phyloP scores from a whole-genome alignment of 2,113 vertebrate genomes.

The Ellobius talpinus region DNA sequence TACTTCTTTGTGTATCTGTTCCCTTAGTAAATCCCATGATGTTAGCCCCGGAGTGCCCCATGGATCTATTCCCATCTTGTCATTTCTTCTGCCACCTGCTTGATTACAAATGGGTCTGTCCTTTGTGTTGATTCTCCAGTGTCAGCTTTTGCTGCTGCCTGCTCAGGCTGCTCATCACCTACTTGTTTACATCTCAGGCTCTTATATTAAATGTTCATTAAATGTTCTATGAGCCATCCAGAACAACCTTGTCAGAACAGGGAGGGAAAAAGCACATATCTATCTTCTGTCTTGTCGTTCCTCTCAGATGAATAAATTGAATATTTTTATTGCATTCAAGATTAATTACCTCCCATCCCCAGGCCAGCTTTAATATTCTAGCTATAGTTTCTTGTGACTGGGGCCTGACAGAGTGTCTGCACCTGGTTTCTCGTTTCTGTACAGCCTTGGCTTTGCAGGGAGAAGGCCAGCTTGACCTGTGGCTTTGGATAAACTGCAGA shows the following conservation, averaged over 20 bases:
- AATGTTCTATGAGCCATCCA: slow-evolving; percentile 50
- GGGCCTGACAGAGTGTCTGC: slow-evolving; percentile 54
- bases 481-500: background rate
- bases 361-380: slow-evolving; percentile 72
- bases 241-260: slow-evolving; percentile 67
- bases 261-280: slow-evolving; percentile 70
- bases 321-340: slow-evolving; percentile 81
- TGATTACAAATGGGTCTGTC: background rate
- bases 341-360: slow-evolving; percentile 78
- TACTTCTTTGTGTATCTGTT: background rate
- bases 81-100: slow-evolving; percentile 4
- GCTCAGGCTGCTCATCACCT: slow-evolving; percentile 1
- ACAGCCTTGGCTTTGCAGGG: background rate
- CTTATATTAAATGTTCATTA: slow-evolving; percentile 67
- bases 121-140: background rate
- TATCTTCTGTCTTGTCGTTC: slow-evolving; percentile 76
- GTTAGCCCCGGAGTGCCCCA: background rate
- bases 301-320: slow-evolving; percentile 78
- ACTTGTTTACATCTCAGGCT: slow-evolving; percentile 55
- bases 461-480: background rate
- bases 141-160: background rate
- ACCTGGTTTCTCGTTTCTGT: background rate
- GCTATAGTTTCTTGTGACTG: slow-evolving; percentile 57
- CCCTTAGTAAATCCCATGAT: background rate
- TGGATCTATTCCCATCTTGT: background rate